Evolutionary conservation across 2,113 vertebrate genomes (phyloP).

Genomic region (Chaetodon trifascialis): DNA sequence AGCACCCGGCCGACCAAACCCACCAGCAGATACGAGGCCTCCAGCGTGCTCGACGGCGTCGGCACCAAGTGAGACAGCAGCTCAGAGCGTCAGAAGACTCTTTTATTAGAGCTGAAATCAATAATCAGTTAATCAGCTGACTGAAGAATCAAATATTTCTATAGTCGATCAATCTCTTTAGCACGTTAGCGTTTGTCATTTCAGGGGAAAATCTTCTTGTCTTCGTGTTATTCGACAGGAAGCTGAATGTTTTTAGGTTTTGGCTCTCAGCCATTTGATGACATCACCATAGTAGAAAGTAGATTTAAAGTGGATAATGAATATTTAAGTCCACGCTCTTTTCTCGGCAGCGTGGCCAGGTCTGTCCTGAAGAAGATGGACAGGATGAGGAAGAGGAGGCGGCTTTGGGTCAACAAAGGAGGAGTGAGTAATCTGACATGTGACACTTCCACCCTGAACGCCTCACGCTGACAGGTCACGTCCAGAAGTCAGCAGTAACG

Average conservation of each 20-base stretch:
- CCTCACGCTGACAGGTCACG: too few relatives aligned
- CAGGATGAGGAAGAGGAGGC: conserved; percentile 86
- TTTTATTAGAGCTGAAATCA: neutral
- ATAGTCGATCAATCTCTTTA: too few relatives aligned
- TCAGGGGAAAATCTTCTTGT: too few relatives aligned
- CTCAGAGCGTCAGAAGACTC: neutral
- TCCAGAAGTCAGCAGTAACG: too few relatives aligned
- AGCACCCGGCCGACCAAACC: conserved; percentile 41
- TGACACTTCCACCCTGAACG: neutral
- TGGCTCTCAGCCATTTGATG: neutral
- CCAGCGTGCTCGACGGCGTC: conserved; percentile 33
- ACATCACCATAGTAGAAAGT: too few relatives aligned
- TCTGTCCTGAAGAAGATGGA: conserved; percentile 87
- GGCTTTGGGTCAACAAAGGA: conserved; percentile 72
- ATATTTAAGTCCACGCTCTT: neutral
- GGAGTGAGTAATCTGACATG: conserved; percentile 63
- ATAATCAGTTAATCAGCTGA: too few relatives aligned
- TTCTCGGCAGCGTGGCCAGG: conserved; percentile 72
- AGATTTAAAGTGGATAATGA: too few relatives aligned
- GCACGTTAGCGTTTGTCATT: too few relatives aligned
- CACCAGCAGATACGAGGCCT: conserved; percentile 31
- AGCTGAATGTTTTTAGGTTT: too few relatives aligned
- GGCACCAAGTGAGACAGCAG: conserved; percentile 47
- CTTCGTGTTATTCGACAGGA: too few relatives aligned
- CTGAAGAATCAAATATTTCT: too few relatives aligned